Percentiles rank a stretch among this genome's conserved stretches.
Evolutionary conservation across 2,888 invertebrate genomes (phyloP).

Genomic region (Macropis europaea): DNA sequence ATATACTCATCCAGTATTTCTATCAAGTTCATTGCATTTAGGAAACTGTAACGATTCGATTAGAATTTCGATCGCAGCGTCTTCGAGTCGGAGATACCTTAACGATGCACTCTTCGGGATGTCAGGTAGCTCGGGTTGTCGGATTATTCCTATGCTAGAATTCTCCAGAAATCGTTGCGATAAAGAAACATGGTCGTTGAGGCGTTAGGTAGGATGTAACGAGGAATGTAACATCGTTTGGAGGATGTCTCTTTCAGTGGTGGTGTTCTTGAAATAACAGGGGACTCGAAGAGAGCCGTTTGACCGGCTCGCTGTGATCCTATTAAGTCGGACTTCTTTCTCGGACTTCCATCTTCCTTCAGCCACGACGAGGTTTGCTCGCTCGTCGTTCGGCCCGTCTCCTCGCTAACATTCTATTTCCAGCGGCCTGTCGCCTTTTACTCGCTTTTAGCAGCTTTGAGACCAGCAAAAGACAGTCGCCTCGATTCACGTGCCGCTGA

Average conservation of each 20-base stretch:
- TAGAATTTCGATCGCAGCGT: too few species aligned
- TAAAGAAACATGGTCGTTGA: constrained; percentile 6
- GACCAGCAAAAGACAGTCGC: constrained; percentile 57
- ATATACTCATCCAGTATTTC: too few species aligned
- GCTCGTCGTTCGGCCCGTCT: constrained; percentile 43
- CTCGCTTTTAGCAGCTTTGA: constrained; percentile 57
- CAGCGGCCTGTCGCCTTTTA: constrained; percentile 52
- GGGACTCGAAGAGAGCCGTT: constrained; percentile 75
- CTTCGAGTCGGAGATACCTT: too few species aligned
- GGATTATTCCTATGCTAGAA: too few species aligned
- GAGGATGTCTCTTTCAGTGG: constrained; percentile 49
- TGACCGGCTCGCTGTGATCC: constrained; percentile 73
- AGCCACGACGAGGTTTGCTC: constrained; percentile 25
- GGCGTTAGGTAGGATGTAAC: constrained; percentile 18
- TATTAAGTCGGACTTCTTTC: constrained; percentile 75
- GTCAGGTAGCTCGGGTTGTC: too few species aligned
- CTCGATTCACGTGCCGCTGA: constrained; percentile 78
- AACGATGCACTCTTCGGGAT: too few species aligned
- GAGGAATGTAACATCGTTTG: constrained; percentile 31
- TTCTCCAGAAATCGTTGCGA: neutral
- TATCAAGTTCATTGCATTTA: too few species aligned
- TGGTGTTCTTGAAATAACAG: constrained; percentile 66
- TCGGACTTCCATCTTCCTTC: constrained; percentile 59
- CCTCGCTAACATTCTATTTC: constrained; percentile 70
- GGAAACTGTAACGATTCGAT: too few species aligned